Evolutionary conservation across 2,113 vertebrate genomes (phyloP).

Genomic region (Pantherophis guttatus): DNA sequence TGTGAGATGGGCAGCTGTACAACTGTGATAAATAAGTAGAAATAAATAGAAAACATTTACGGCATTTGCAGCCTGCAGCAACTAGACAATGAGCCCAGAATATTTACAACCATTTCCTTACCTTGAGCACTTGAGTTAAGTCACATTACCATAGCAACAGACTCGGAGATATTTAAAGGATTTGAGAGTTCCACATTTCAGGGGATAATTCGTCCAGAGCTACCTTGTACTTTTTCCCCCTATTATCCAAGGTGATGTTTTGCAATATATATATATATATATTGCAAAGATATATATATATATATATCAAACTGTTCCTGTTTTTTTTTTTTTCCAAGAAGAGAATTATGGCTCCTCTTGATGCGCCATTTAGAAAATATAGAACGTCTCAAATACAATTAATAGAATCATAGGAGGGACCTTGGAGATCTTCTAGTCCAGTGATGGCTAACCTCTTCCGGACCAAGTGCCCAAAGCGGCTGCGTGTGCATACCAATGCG

Average conservation of each 20-base stretch:
- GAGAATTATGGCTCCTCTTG: not conserved
- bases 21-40: not conserved
- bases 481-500: too few species aligned
- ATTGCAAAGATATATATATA: too few species aligned
- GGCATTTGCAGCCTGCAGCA: not conserved
- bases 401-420: too few species aligned
- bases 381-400: not conserved
- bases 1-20: not conserved
- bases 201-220: not conserved
- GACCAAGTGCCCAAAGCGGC: too few species aligned
- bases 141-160: slow-evolving; percentile 6
- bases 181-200: not conserved
- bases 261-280: not conserved
- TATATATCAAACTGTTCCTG: not conserved
- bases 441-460: too few species aligned
- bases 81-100: not conserved
- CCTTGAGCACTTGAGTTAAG: not conserved
- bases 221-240: not conserved
- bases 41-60: not conserved
- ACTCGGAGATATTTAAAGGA: not conserved
- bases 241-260: not conserved
- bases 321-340: not conserved
- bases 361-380: not conserved
- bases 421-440: too few species aligned
- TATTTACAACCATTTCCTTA: not conserved